Evolutionary conservation across 2,113 vertebrate species (phyloP).

Genomic region (Rhea americana): DNA sequence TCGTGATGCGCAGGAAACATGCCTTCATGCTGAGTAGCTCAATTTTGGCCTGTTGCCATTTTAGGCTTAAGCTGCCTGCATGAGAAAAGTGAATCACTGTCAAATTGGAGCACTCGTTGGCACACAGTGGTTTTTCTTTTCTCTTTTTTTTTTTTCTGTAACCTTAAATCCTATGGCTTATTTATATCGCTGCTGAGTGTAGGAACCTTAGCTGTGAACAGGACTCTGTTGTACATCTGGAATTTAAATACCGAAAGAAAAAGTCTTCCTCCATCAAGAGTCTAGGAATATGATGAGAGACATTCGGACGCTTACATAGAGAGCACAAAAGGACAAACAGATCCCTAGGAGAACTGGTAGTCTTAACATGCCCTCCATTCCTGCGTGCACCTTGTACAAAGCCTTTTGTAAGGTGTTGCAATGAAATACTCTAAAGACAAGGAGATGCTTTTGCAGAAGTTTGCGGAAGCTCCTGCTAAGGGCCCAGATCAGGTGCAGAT

Average conservation of each 20-base stretch:
- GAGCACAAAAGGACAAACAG: fast-evolving
- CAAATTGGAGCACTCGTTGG: background rate
- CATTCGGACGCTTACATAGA: background rate
- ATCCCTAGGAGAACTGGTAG: background rate
- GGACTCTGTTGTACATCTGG: background rate
- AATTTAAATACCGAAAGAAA: background rate
- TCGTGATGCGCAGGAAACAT: background rate
- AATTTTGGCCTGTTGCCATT: background rate
- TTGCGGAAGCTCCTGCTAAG: background rate
- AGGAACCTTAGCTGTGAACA: background rate
- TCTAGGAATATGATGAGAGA: background rate
- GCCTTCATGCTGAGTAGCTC: background rate
- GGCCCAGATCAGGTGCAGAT: background rate
- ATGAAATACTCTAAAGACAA: background rate
- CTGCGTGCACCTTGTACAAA: background rate
- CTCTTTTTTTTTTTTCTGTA: background rate
- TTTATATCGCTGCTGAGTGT: background rate
- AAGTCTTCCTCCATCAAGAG: background rate
- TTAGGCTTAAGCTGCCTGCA: background rate
- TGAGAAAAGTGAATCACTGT: background rate
- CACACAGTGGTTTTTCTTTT: background rate
- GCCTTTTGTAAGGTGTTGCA: background rate
- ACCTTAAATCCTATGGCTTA: background rate
- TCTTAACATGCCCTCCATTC: background rate
- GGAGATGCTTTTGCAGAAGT: background rate